Evolutionary conservation across 2,888 invertebrate genomes (phyloP).

Genomic region (Elysia crispata): DNA sequence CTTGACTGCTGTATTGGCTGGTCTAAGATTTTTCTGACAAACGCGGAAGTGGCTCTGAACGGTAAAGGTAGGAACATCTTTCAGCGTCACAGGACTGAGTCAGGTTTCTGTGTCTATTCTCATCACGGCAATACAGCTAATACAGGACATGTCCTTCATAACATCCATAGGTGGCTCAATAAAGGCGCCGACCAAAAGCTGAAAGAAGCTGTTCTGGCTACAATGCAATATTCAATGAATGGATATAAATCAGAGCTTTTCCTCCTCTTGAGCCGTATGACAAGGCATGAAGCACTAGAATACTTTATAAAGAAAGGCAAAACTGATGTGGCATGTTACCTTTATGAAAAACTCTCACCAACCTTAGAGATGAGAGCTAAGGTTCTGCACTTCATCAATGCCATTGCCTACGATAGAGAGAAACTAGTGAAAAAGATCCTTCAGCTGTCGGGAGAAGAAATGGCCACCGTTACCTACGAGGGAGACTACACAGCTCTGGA

Average conservation of each 20-base stretch:
- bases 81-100: slow-evolving; percentile 35
- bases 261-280: slow-evolving; percentile 43
- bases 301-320: slow-evolving; percentile 20
- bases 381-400: slow-evolving; percentile 26
- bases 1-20: slow-evolving; percentile 56
- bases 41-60: neutral
- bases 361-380: slow-evolving; percentile 33
- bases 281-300: slow-evolving; percentile 20
- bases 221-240: slow-evolving; percentile 48
- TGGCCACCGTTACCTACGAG: slow-evolving; percentile 22
- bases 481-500: slow-evolving; percentile 38
- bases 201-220: slow-evolving; percentile 31
- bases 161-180: slow-evolving; percentile 31
- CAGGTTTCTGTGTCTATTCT: slow-evolving; percentile 31
- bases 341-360: slow-evolving; percentile 42
- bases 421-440: slow-evolving; percentile 29
- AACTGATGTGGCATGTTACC: slow-evolving; percentile 39
- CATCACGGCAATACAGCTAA: slow-evolving; percentile 20
- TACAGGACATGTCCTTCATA: slow-evolving; percentile 38
- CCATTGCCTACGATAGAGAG: slow-evolving; percentile 31
- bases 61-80: slow-evolving; percentile 44
- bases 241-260: slow-evolving; percentile 40
- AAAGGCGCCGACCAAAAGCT: slow-evolving; percentile 29
- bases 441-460: slow-evolving; percentile 26
- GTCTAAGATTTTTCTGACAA: slow-evolving; percentile 51